These are phyloP conservation scores for Eupsilia transversa DNA, from an alignment of 2,888 invertebrate genomes.

Conservation along the genomic window DNA sequence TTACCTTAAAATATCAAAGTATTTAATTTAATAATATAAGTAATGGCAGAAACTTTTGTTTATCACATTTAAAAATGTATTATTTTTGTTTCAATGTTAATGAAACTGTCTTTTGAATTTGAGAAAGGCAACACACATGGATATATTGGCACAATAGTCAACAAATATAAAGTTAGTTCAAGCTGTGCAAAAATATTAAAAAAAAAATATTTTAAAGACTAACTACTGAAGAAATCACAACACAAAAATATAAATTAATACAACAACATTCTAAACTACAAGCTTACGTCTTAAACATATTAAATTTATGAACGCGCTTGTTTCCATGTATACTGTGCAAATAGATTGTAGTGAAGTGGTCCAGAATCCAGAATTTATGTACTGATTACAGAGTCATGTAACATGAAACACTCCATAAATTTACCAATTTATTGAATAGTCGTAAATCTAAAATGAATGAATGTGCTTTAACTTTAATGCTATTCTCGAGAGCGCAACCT, in stretches of 20 bases:
- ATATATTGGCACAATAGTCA: slow-evolving; percentile 11
- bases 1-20: too few species aligned
- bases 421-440: slow-evolving; percentile 16
- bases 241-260: slow-evolving; percentile 3
- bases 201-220: not conserved
- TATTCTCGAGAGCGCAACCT: slow-evolving; percentile 4
- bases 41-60: not conserved
- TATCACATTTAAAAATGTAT: not conserved
- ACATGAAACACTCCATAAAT: slow-evolving; percentile 14
- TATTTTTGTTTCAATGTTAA: not conserved
- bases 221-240: slow-evolving; percentile 6
- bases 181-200: slow-evolving; percentile 1
- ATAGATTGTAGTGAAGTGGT: not conserved
- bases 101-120: not conserved
- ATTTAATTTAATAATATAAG: not conserved
- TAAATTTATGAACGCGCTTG: not conserved
- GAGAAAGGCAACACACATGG: too few species aligned
- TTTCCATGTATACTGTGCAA: not conserved
- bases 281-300: not conserved
- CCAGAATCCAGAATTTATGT: not conserved
- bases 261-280: not conserved
- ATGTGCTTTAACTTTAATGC: slow-evolving; percentile 3
- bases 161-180: not conserved
- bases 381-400: not conserved
- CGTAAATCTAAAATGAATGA: not conserved